These are phyloP conservation scores for Cyaniris semiargus DNA, from an alignment of 2,888 invertebrate genomes.

Conservation along the genomic window DNA sequence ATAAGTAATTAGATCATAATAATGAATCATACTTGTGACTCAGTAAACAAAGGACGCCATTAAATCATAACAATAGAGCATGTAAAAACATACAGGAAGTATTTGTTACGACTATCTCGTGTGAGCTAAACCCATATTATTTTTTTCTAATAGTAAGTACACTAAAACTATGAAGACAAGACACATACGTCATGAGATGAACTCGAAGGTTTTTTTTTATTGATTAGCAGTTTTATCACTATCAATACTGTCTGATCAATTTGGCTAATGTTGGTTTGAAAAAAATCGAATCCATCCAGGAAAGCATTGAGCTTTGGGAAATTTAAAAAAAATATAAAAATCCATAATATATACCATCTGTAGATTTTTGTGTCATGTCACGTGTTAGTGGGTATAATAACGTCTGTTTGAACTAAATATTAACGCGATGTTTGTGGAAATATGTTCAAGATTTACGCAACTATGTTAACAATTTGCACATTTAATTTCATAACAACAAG, in stretches of 20 bases:
- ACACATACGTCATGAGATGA: too few species aligned
- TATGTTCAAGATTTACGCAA: background rate
- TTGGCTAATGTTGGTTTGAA: too few species aligned
- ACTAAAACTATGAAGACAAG: background rate
- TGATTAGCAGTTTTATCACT: too few species aligned
- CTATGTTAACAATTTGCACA: background rate
- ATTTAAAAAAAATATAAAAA: too few species aligned
- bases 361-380: too few species aligned
- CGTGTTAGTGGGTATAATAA: background rate
- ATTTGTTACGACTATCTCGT: background rate
- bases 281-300: too few species aligned
- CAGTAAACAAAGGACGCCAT: slow-evolving; percentile 7
- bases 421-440: background rate
- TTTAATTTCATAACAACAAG: background rate
- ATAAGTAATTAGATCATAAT: background rate
- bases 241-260: too few species aligned
- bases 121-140: background rate
- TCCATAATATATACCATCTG: too few species aligned
- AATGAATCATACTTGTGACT: background rate
- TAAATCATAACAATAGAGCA: slow-evolving; percentile 24
- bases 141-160: background rate
- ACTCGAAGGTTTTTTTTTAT: too few species aligned
- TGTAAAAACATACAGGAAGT: slow-evolving; percentile 12
- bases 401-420: background rate
- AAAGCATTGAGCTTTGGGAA: too few species aligned